Evolutionary conservation across 2,888 invertebrate species (phyloP).

Genomic region (Tiliacea aurago): DNA sequence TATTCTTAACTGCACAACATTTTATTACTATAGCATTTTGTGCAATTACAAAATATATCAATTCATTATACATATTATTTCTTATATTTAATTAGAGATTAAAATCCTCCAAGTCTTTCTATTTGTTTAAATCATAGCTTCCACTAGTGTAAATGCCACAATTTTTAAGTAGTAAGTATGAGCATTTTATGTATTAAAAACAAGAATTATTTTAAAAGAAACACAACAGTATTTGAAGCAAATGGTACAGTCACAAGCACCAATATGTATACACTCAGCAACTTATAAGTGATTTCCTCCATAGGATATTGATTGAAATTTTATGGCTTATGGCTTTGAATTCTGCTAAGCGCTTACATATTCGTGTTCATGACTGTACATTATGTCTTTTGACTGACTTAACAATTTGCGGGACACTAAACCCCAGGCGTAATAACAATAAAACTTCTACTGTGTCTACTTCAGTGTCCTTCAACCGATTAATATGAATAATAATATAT

Average conservation of each 20-base stretch:
- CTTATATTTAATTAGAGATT: constrained; percentile 23
- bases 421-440: not conserved
- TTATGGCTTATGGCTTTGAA: no score
- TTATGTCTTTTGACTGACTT: no score
- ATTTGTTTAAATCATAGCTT: not conserved
- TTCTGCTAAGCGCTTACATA: no score
- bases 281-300: no score
- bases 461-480: not conserved
- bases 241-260: no score
- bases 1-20: constrained; percentile 3
- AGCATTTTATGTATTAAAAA: not conserved
- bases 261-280: no score
- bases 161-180: not conserved
- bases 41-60: constrained; percentile 1
- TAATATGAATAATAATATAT: no score
- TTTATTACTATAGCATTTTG: not conserved
- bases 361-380: no score
- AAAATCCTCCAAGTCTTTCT: constrained; percentile 22
- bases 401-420: not conserved
- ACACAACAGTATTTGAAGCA: not conserved
- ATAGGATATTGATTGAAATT: no score
- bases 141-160: not conserved
- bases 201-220: not conserved
- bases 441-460: not conserved
- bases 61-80: not conserved